Base-by-base conservation (phyloP, 2,113 vertebrate species). In the Takifugu flavidus region DNA sequence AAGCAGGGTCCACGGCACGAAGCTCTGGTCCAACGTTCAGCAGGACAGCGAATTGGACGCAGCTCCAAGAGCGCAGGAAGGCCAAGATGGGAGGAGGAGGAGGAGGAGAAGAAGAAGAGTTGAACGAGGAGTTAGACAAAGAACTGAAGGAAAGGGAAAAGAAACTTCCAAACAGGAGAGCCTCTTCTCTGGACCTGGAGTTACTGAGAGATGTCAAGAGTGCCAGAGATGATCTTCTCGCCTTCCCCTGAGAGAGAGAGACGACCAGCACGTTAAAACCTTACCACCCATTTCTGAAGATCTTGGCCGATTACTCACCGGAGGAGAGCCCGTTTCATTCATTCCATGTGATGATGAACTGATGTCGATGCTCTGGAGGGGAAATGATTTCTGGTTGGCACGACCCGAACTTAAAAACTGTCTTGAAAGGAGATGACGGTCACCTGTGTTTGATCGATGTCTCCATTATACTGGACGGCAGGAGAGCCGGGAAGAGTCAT, bases 401-500 rank as follows among this genome's bases (percentile, higher is more conserved):
- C 26, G 1, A 49, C 28, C 20, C 3, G 20, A 20, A 20, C 49
- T 25, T 20, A 15, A 60, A 57, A 55, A 25, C 45, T 3, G 15
- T 39, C n/a, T 7, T 5, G 31, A 2, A 26, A 28, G 51, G 13
- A 44, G 2, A 46, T 0, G 11, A 25, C 5, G 31, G 49, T 50
- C 58, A 90, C 89, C 83, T 80, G 53, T 5, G 44, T 53, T 49
- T 57, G 75, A 43, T 59, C 56, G 13, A 88, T 29, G 31, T 89
- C 80, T n/a, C 84, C 76, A 5, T 88, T 78, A n/a, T 81, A 74
- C 25, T 67, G 75, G 56, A 92, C 47, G 7, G 76, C 59, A 2
- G 91, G 90, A 0, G 91, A 86, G n/a, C 91, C 91, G 4, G 90
- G 91, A 52, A 92, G 64, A 3, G 91, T 92, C 87, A 92, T 91